These are phyloP conservation scores for Hyphantria cunea DNA, from an alignment of 1,140 invertebrate genomes.

Conservation along the genomic window DNA sequence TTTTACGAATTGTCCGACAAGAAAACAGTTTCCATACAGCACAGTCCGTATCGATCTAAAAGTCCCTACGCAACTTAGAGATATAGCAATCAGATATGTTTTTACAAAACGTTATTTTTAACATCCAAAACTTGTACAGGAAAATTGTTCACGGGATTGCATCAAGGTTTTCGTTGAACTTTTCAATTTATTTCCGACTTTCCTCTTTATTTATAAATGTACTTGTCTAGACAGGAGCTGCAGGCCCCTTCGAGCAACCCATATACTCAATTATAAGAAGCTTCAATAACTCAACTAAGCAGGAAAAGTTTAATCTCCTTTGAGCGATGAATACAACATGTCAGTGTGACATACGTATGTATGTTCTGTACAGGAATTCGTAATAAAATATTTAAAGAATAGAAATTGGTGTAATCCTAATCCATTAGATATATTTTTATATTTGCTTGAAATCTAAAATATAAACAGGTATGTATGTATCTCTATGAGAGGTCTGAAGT, in stretches of 20 bases:
- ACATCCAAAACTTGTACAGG: conserved; percentile 9
- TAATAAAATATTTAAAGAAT: not conserved
- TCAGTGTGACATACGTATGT: conserved; percentile 38
- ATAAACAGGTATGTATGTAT: too few species aligned
- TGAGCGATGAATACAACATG: conserved; percentile 56
- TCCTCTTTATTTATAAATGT: conserved; percentile 19
- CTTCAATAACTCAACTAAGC: conserved; percentile 43
- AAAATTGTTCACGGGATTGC: conserved; percentile 17
- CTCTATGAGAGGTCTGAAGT: too few species aligned
- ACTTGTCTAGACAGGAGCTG: conserved; percentile 31
- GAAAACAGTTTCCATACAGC: too few species aligned
- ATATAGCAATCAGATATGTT: conserved; percentile 6
- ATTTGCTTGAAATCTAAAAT: too few species aligned
- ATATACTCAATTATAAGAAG: conserved; percentile 34
- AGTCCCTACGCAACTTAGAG: not conserved
- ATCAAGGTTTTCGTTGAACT: conserved; percentile 9
- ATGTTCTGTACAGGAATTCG: conserved; percentile 10
- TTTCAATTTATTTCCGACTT: conserved; percentile 10
- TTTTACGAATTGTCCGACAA: too few species aligned
- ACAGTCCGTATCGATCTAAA: too few species aligned
- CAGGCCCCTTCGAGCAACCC: conserved; percentile 16
- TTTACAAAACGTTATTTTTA: conserved; percentile 6
- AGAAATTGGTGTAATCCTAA: too few species aligned
- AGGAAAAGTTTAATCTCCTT: conserved; percentile 54
- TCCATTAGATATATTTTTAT: too few species aligned